Percentiles rank a stretch among this genome's conserved stretches.
Evolutionary conservation across 2,888 invertebrate genomes (phyloP).

Genomic region (Allolobophora icterica): DNA sequence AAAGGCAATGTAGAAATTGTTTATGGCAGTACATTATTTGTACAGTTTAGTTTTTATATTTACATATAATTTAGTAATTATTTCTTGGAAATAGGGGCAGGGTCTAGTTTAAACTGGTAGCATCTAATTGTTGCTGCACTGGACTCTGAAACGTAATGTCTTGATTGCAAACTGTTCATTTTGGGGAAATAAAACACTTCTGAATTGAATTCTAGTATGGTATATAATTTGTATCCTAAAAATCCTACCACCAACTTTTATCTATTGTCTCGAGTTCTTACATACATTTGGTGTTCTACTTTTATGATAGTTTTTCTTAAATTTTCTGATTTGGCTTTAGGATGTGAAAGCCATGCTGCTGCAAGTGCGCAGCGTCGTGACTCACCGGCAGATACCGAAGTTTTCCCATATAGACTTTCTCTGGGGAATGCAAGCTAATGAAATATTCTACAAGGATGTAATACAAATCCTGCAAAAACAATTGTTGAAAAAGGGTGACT

Average conservation of each 20-base stretch:
- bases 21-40: no score
- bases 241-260: background rate
- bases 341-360: slow-evolving; percentile 49
- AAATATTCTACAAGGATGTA: slow-evolving; percentile 60
- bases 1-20: no score
- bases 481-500: background rate
- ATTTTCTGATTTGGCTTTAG: slow-evolving; percentile 34
- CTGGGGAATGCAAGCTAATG: slow-evolving; percentile 64
- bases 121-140: no score
- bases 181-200: no score
- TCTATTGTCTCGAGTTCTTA: background rate
- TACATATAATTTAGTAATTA: no score
- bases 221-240: no score
- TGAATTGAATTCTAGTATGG: no score
- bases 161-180: no score
- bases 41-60: no score
- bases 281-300: background rate
- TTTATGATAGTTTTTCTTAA: background rate
- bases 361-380: slow-evolving; percentile 48
- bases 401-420: slow-evolving; percentile 67
- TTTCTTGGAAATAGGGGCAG: no score
- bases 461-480: slow-evolving; percentile 42
- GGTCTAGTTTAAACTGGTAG: no score
- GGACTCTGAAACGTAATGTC: no score
- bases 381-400: slow-evolving; percentile 48